These are phyloP conservation scores for Abramis brama DNA, from an alignment of 2,113 vertebrate species.

Conservation along the genomic window DNA sequence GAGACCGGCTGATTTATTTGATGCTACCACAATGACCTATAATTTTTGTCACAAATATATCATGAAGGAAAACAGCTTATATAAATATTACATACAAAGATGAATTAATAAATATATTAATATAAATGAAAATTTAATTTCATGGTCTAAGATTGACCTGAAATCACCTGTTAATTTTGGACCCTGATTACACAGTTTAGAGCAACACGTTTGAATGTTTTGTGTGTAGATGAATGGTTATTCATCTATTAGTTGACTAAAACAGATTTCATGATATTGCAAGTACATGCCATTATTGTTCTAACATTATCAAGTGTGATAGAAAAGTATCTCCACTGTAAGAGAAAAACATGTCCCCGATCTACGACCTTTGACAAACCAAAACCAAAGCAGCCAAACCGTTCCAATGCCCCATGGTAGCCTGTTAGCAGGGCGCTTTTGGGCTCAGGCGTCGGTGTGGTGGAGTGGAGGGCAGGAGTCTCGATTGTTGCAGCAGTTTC, in stretches of 20 bases:
- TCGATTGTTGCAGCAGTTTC: conserved; percentile 80
- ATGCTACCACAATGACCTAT: neutral
- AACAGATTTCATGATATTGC: neutral
- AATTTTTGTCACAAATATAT: neutral
- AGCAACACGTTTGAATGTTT: neutral
- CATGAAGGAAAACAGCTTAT: too few species aligned
- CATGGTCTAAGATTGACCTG: neutral
- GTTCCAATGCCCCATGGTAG: conserved; percentile 9
- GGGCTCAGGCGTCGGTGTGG: conserved; percentile 24
- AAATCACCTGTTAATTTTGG: conserved; percentile 12
- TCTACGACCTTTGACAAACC: conserved; percentile 63
- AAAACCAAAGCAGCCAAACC: conserved; percentile 45
- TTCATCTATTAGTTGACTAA: neutral
- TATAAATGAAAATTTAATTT: neutral
- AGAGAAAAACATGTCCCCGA: conserved; percentile 53
- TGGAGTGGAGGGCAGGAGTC: conserved; percentile 59
- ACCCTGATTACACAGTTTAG: neutral
- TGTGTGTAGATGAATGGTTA: neutral
- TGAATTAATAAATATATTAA: neutral
- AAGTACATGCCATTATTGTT: neutral
- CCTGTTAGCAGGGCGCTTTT: neutral
- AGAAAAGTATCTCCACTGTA: conserved; percentile 13
- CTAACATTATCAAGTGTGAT: neutral
- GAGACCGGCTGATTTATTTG: too few species aligned
- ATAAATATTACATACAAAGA: neutral